phyloP scores from a whole-genome alignment of 2,888 invertebrate genomes.

The Eremobia ochroleuca region DNA sequence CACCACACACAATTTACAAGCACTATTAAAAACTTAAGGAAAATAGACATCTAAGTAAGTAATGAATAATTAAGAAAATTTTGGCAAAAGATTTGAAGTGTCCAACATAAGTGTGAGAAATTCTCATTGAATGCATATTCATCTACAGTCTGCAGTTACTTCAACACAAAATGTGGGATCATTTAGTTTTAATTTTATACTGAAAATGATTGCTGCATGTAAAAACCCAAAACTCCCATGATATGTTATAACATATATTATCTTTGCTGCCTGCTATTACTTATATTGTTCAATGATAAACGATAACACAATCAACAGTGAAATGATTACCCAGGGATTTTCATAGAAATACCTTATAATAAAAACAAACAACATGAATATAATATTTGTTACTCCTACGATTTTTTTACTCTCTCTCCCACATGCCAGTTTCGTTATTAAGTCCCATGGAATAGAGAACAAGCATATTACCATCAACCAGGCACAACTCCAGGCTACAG shows the following conservation, averaged over 20 bases:
- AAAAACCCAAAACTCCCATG: not conserved
- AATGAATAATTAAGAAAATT: not conserved
- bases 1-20: not conserved
- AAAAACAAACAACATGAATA: not conserved
- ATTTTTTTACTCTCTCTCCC: not conserved
- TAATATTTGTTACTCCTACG: not conserved
- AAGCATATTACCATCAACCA: not conserved
- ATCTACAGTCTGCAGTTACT: no score
- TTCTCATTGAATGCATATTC: not conserved
- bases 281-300: slow-evolving; percentile 19
- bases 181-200: not conserved
- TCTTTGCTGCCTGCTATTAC: not conserved
- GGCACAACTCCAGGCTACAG: not conserved
- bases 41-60: no score
- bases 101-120: not conserved
- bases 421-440: not conserved
- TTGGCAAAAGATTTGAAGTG: not conserved
- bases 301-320: slow-evolving; percentile 18
- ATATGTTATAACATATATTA: not conserved
- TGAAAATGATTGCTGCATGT: not conserved
- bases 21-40: not conserved
- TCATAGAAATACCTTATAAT: not conserved
- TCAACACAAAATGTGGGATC: not conserved
- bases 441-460: not conserved
- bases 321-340: not conserved